Evolutionary conservation across 2,797 vertebrate species (phyloP), one percentile per base, ranked within the genome.

Genomic region (Gobionotothen gibberifrons): DNA sequence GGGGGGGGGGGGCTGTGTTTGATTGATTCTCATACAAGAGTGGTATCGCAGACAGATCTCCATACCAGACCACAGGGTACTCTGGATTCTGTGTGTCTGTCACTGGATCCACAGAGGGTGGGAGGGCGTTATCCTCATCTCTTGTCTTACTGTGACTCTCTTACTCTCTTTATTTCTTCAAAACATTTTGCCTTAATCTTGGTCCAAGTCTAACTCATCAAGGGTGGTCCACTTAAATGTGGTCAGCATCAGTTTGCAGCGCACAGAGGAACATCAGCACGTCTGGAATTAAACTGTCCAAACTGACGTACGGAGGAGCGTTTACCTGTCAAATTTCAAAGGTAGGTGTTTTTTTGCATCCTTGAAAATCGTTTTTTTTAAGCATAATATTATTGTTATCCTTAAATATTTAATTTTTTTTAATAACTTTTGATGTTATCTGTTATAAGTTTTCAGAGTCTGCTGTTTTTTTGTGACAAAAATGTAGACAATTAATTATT

Each of bases 21-120:
- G 86, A 90, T 91, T 90, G 82, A 89, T 86, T 85, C 87, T 93
- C 90, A 90, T 93, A 93, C 90, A 91, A 85, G 83, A 87, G 89
- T 92, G 92, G 91, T 92, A 91, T 88, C 75, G 65, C 91, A 86
- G 87, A 87, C 89, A 87, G 84, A 92, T 88, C 86, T 82, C 78
- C 85, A 87, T 73, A 81, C 61, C 73, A 90, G 80, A 83, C 89
- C 87, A 91, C 84, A 78, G 82, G 82, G 73, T 84, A 64, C 87
- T 90, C 83, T 78, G 81, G 74, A 60, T 77, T 87, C 78, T 83
- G 74, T 85, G 83, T 70, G 81, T 77, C 71, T 85, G 77, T 71
- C 74, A 69, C 71, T 61, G 64, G 57, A 87, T 68, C 77, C 77
- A 76, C 79, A 69, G 77, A 81, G 78, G 76, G 79, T 76, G 74